Conservation (phyloP, 2,797 vertebrate species). For the Huso huso region DNA sequence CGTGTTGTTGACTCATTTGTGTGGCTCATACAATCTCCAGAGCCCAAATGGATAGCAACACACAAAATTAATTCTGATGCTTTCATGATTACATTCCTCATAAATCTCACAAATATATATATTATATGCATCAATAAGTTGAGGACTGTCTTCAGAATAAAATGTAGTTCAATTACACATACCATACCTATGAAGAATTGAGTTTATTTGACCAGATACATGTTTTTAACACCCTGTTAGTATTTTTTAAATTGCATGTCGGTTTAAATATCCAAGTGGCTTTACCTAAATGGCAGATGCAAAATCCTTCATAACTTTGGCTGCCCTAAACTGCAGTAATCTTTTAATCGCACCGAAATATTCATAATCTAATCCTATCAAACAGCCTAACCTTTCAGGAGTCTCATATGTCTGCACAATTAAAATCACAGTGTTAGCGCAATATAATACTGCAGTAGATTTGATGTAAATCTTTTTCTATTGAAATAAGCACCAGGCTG, state of each 20-base stretch:
- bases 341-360: constrained; percentile 65
- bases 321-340: constrained; percentile 41
- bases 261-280: constrained; percentile 36
- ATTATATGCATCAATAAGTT: background rate
- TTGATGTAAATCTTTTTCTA: constrained; percentile 73
- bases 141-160: constrained; percentile 12
- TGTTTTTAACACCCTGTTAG: background rate
- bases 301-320: constrained; percentile 34
- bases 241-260: constrained; percentile 4
- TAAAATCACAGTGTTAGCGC: constrained; percentile 56
- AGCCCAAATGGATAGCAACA: constrained; percentile 44
- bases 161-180: constrained; percentile 54
- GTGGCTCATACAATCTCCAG: constrained; percentile 38
- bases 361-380: constrained; percentile 72
- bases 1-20: constrained; percentile 42
- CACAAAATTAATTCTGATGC: constrained; percentile 20
- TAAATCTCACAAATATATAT: background rate
- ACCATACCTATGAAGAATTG: constrained; percentile 43
- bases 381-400: constrained; percentile 66
- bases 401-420: constrained; percentile 69
- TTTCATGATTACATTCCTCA: constrained; percentile 36
- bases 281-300: constrained; percentile 27
- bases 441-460: constrained; percentile 56
- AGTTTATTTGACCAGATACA: constrained; percentile 24
- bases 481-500: constrained; percentile 62